Evolutionary conservation across 2,113 vertebrate species (phyloP), one percentile per base, ranked within the genome.

Genomic region (Jacana jacana): DNA sequence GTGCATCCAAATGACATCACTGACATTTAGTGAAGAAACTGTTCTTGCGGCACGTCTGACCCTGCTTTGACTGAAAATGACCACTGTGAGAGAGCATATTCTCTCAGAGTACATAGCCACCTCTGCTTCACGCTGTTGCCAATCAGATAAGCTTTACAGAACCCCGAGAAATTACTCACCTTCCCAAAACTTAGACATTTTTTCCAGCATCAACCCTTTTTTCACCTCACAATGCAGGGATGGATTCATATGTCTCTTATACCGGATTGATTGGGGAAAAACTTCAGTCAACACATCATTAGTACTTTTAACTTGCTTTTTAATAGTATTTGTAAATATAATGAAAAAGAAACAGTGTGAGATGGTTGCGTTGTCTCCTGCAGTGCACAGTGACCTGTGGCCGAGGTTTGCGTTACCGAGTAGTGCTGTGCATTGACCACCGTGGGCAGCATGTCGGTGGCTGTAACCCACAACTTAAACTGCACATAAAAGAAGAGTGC

Each of bases 371-470:
- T 88, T 95, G 52, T 95, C 49, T 78, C 88, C 75, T 23, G 51
- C 78, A 99, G 99, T 99, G 99, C 97, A 99, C 99, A 0, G 99
- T 99, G 96, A 99, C 99, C 17, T 99, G 99, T 40, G 99, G 99
- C 30, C 98, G 97, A 10, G 99, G 99, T 8, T 88, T 99, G 91
- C 98, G 99, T 5, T 99, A 99, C 94, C 98, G 99, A 12, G 99
- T 99, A 4, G 99, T 99, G 85, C 97, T 99, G 64, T 99, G 99
- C 31, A 98, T 99, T 28, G 98, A 99, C 95, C 99, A 99, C 87
- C 98, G 87, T 1, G 99, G 99, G 33, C 98, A 99, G 95, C 99
- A 99, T 9, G 98, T 99, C 0, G 99, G 99, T 6, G 99, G 99
- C 92, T 99, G 99, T 80, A 98, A 98, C 10, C 93, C 98, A 0